These are phyloP conservation scores for Centruroides vittatus DNA, from an alignment of 1,140 invertebrate genomes.

Conservation along the genomic window DNA sequence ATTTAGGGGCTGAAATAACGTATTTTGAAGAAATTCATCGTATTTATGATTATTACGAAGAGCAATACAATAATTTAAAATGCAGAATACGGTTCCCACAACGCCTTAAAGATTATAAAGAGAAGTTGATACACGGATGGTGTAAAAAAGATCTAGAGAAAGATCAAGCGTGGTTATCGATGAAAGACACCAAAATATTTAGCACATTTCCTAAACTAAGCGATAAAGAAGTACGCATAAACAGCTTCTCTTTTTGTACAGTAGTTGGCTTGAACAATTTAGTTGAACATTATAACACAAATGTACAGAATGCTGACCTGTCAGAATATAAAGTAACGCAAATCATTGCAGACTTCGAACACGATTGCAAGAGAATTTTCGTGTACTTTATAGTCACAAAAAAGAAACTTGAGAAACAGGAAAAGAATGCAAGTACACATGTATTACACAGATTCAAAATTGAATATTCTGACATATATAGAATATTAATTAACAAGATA, in stretches of 20 bases:
- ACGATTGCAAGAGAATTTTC: slow-evolving; percentile 2
- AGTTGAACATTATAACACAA: slow-evolving; percentile 4
- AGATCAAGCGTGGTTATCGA: too few species aligned
- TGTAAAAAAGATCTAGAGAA: too few species aligned
- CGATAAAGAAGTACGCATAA: not conserved
- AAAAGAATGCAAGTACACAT: slow-evolving; percentile 2
- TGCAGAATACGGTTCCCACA: too few species aligned
- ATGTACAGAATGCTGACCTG: not conserved
- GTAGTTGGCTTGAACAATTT: slow-evolving; percentile 5
- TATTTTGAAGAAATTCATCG: too few species aligned
- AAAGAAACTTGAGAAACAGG: not conserved
- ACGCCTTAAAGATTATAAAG: too few species aligned
- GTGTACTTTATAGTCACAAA: slow-evolving; percentile 11
- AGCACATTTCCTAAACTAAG: too few species aligned
- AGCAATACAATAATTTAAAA: too few species aligned
- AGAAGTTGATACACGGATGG: too few species aligned
- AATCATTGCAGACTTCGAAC: slow-evolving; percentile 1
- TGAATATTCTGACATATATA: not conserved
- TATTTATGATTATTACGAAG: too few species aligned
- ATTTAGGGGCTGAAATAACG: too few species aligned
- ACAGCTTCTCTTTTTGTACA: slow-evolving; percentile 7
- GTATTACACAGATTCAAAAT: slow-evolving; percentile 2
- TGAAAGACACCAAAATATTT: too few species aligned
- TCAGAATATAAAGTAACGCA: slow-evolving; percentile 7
- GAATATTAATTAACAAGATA: not conserved